These are phyloP conservation scores for human DNA, from an alignment of 2,113 vertebrate genomes.

Conservation along the genomic window GRCh38 chr21:25426501-25427000, in stretches of 20 bases:
- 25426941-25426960: not conserved
- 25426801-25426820: slow-evolving; percentile 45
- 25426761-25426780: slow-evolving; percentile 55
- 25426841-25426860: slow-evolving; percentile 31
- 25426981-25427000: slow-evolving; percentile 23
- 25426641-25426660: not conserved
- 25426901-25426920: not conserved
- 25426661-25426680: slow-evolving; percentile 28
- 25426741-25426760: slow-evolving; percentile 15
- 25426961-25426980: not conserved
- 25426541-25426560: not conserved
- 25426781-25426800: not conserved
- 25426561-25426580: not conserved
- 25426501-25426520: not conserved
- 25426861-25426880: not conserved
- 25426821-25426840: slow-evolving; percentile 59
- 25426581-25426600: slow-evolving; percentile 29
- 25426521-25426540: not conserved
- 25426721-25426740: slow-evolving; percentile 19
- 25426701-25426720: slow-evolving; percentile 29
- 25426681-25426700: not conserved
- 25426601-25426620: not conserved
- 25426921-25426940: slow-evolving; percentile 26
- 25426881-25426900: not conserved
- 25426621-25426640: slow-evolving; percentile 28